Evolutionary conservation across 2,797 vertebrate species (phyloP).

Genomic region (Odontamblyopus rebecca): DNA sequence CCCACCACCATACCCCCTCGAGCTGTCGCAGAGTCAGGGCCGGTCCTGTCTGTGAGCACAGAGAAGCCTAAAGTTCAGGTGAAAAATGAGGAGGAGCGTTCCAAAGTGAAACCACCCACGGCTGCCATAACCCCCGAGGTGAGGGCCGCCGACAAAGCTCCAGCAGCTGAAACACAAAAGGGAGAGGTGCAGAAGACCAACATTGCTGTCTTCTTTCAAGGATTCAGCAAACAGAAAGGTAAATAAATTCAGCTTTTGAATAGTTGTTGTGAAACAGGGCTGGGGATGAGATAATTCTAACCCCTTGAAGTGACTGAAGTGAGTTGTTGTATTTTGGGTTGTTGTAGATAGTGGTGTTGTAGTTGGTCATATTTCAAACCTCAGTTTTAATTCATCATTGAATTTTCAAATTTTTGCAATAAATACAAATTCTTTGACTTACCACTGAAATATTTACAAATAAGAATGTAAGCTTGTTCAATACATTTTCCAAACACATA

Average conservation of each 20-base stretch:
- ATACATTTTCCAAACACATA: too few species aligned
- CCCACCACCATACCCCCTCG: constrained; percentile 55
- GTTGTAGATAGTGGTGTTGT: not conserved
- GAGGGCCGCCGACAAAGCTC: constrained; percentile 64
- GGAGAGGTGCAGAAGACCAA: constrained; percentile 60
- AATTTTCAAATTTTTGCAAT: too few species aligned
- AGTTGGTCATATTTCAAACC: not conserved
- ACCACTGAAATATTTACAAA: not conserved
- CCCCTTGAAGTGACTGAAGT: too few species aligned
- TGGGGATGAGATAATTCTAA: not conserved
- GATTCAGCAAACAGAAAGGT: constrained; percentile 92
- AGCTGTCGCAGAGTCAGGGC: constrained; percentile 40
- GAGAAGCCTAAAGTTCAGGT: constrained; percentile 63
- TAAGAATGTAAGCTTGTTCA: too few species aligned
- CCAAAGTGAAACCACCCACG: constrained; percentile 75
- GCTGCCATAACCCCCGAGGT: constrained; percentile 72
- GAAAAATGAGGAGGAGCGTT: constrained; percentile 66
- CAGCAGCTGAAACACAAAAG: constrained; percentile 65
- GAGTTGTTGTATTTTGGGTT: not conserved
- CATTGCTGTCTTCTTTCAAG: constrained; percentile 61
- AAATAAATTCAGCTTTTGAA: constrained; percentile 44
- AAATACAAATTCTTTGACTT: not conserved
- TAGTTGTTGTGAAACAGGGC: not conserved
- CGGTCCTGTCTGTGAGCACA: constrained; percentile 54
- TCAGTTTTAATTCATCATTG: not conserved